These are phyloP conservation scores for Acromyrmex charruanus DNA, from an alignment of 1,140 invertebrate species.

Conservation along the genomic window DNA sequence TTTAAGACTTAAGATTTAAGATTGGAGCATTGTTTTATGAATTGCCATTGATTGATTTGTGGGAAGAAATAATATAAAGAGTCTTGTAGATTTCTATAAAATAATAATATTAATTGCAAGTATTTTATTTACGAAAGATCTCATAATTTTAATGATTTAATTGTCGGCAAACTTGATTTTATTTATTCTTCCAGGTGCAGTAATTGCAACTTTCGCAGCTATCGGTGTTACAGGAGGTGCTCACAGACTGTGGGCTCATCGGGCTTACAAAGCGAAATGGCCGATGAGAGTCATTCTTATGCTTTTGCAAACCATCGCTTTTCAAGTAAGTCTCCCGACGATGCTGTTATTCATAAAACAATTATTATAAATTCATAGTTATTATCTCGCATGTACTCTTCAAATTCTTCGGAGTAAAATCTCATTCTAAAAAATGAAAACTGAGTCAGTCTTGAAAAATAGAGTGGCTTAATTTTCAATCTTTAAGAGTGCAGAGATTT, in stretches of 20 bases:
- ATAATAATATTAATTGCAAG: not conserved
- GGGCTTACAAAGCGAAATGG: constrained; percentile 94
- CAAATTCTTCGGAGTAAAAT: no score
- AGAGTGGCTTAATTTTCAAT: no score
- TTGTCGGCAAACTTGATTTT: not conserved
- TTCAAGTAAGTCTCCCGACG: constrained; percentile 89
- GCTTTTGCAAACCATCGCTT: constrained; percentile 92
- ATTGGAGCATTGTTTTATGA: not conserved
- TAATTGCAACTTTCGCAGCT: constrained; percentile 84
- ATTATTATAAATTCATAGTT: not conserved
- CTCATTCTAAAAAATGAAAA: no score
- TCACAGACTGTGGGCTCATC: constrained; percentile 96
- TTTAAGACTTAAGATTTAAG: not conserved
- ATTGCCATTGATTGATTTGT: constrained; percentile 2
- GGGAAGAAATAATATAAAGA: not conserved
- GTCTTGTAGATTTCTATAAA: not conserved
- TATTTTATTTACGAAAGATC: not conserved
- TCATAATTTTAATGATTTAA: not conserved
- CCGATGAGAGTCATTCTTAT: constrained; percentile 92
- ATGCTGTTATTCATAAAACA: not conserved
- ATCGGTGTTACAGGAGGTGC: constrained; percentile 95
- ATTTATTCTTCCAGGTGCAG: constrained; percentile 75
- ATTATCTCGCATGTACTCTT: not conserved
- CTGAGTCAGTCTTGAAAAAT: no score
- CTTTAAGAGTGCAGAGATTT: no score